Conservation (phyloP, 2,113 vertebrate species). For the Microcebus jonahi region DNA sequence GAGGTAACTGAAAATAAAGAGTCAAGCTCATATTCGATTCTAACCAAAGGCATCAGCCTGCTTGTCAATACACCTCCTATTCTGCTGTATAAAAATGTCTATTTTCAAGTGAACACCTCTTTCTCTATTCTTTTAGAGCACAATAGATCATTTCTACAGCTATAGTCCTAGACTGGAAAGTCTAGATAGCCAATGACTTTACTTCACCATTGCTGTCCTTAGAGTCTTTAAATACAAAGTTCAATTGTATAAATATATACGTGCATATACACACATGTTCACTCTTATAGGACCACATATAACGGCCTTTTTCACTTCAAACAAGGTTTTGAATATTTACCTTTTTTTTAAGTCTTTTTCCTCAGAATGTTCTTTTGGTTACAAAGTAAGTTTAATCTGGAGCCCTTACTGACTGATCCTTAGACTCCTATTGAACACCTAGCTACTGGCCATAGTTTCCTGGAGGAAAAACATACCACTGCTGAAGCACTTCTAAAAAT, state of each 20-base stretch:
- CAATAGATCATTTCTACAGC: not conserved
- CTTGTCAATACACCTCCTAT: not conserved
- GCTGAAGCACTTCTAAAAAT: slow-evolving; percentile 50
- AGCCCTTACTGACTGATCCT: not conserved
- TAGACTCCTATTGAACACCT: slow-evolving; percentile 56
- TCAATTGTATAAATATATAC: not conserved
- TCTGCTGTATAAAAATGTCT: not conserved
- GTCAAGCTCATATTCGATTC: not conserved
- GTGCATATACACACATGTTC: not conserved
- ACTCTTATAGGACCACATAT: not conserved
- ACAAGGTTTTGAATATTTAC: not conserved
- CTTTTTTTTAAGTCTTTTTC: slow-evolving; percentile 34
- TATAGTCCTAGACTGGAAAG: not conserved
- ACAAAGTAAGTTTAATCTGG: slow-evolving; percentile 12
- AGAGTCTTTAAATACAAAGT: not conserved
- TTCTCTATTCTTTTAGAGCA: not conserved
- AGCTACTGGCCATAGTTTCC: slow-evolving; percentile 65
- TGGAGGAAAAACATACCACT: slow-evolving; percentile 15
- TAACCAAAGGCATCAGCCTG: not conserved
- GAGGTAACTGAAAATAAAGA: not conserved
- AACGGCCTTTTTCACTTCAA: not conserved
- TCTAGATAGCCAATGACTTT: not conserved
- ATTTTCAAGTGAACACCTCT: not conserved
- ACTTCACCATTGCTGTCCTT: not conserved
- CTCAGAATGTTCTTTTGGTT: slow-evolving; percentile 6